Conservation (phyloP, 2,797 vertebrate genomes). For the Falco berigora region DNA sequence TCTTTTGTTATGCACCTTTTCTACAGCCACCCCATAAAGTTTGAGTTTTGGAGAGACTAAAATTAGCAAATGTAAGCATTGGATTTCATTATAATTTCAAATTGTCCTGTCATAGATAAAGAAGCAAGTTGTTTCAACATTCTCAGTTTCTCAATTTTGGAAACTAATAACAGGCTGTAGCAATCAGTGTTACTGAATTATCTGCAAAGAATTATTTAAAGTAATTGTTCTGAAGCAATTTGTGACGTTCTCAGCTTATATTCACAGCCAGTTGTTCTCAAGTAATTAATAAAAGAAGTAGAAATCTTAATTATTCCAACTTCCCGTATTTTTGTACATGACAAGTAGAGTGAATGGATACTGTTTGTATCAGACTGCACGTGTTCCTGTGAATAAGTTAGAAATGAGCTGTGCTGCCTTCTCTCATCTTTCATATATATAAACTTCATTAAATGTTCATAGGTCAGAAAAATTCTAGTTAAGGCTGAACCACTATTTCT, state of each 20-base stretch:
- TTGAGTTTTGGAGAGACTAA: neutral
- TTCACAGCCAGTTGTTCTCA: neutral
- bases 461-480: neutral
- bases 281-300: neutral
- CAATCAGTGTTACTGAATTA: neutral
- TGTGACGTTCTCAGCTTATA: neutral
- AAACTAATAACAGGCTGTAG: neutral
- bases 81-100: neutral
- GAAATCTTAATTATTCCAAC: neutral
- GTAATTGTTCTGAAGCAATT: neutral
- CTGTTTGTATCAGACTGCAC: fast-evolving
- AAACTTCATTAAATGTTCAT: neutral
- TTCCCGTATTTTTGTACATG: neutral
- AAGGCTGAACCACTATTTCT: neutral
- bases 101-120: neutral
- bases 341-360: neutral
- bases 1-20: neutral
- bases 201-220: neutral
- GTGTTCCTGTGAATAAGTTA: neutral
- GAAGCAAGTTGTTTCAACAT: neutral
- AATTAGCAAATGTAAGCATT: neutral
- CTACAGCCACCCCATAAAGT: neutral
- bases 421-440: neutral
- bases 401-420: neutral
- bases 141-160: neutral